A percentile compares a stretch with the other conserved stretches of the same genome.
Evolutionary conservation across 2,797 vertebrate genomes (phyloP).

Genomic region (Lepilemur ruficaudatus): DNA sequence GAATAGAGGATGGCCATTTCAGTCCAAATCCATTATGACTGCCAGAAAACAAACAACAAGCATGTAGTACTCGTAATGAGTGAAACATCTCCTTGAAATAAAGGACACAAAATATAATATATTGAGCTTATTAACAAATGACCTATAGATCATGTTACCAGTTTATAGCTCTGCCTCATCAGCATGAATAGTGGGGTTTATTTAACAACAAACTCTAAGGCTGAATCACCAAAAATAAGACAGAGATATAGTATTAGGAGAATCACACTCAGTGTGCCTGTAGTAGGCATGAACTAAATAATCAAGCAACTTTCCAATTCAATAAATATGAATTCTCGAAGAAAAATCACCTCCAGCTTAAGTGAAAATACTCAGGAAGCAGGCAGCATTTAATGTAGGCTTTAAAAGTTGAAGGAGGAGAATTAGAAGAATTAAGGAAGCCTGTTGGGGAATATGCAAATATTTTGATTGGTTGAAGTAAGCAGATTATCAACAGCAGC

Average conservation of each 20-base stretch:
- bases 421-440: not conserved
- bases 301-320: not conserved
- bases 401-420: not conserved
- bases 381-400: not conserved
- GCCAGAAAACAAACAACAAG: not conserved
- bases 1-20: not conserved
- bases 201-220: conserved; percentile 9
- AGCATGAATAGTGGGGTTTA: not conserved
- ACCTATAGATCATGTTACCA: not conserved
- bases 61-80: not conserved
- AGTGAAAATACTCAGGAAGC: not conserved
- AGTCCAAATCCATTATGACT: not conserved
- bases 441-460: conserved; percentile 21
- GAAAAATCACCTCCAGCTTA: not conserved
- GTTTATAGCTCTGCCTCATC: not conserved
- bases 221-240: conserved; percentile 14
- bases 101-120: not conserved
- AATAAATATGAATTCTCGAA: not conserved
- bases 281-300: not conserved
- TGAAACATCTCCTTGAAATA: not conserved
- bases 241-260: not conserved
- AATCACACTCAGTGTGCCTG: not conserved
- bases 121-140: conserved; percentile 17
- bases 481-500: not conserved
- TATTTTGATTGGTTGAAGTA: not conserved